phyloP scores from a whole-genome alignment of 2,797 vertebrate genomes.

The Nyctalus aviator region DNA sequence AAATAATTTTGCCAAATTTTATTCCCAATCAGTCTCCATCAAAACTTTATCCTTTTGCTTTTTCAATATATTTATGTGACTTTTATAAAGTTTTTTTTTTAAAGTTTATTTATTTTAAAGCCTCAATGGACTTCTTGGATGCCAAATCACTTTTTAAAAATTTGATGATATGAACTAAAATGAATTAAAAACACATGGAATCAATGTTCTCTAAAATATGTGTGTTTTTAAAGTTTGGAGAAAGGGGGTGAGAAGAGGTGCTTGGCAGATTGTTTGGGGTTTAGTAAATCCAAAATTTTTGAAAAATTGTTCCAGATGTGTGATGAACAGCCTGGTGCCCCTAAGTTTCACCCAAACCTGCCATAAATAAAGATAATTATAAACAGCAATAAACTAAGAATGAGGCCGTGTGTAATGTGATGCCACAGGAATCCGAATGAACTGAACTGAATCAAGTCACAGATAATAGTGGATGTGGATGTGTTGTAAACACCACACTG shows the following conservation, averaged over 20 bases:
- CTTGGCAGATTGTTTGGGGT: slow-evolving; percentile 71
- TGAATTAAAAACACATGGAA: slow-evolving; percentile 79
- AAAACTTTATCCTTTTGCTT: slow-evolving; percentile 65
- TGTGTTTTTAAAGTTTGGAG: slow-evolving; percentile 67
- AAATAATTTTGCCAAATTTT: slow-evolving; percentile 75
- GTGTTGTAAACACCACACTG: not conserved
- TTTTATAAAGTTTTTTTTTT: slow-evolving; percentile 62
- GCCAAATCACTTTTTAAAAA: slow-evolving; percentile 58
- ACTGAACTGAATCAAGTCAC: slow-evolving; percentile 33
- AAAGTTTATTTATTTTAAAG: slow-evolving; percentile 72
- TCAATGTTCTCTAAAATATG: slow-evolving; percentile 77
- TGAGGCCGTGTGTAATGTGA: slow-evolving; percentile 4
- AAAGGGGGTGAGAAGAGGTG: slow-evolving; percentile 58
- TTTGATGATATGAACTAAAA: slow-evolving; percentile 71
- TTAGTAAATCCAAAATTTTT: slow-evolving; percentile 71
- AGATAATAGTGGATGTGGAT: slow-evolving; percentile 18
- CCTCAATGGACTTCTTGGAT: slow-evolving; percentile 60
- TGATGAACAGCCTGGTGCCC: slow-evolving; percentile 68
- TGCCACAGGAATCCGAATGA: slow-evolving; percentile 33
- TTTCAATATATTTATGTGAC: slow-evolving; percentile 65
- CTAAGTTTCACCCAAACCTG: slow-evolving; percentile 72
- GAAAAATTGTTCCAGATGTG: slow-evolving; percentile 81
- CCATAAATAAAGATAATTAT: slow-evolving; percentile 78
- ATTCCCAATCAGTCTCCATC: slow-evolving; percentile 65
- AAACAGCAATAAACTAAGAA: slow-evolving; percentile 63